Base-by-base conservation (phyloP, 1,140 invertebrate genomes). In the Zaprionus camerounensis region DNA sequence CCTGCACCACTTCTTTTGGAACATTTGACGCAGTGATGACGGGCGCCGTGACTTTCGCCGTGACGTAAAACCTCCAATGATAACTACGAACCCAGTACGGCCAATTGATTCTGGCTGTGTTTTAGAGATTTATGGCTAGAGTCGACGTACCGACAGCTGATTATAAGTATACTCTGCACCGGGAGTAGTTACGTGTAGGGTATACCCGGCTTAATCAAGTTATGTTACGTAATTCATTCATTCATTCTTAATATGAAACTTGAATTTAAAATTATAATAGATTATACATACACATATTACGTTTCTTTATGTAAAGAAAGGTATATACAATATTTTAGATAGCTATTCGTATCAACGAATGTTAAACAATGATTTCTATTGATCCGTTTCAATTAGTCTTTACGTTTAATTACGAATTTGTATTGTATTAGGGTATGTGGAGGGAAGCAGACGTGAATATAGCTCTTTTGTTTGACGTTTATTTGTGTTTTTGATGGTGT, bases 101-200 rank as follows among this genome's bases (percentile, higher is more conserved):
- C 74, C 81, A 81, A 84, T 85, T 85, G 61, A 62, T 70, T 86
- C 55, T 81, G 68, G 73, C 55, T 61, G 65, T 44, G 44, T 76
- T 76, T 71, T 71, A 55, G 61, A 76, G 68, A 76, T 76, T 76
- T 76, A 76, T 71, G 73, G 44, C 67, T 31, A 22, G 15, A 46
- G n/a, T 17, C 34, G 28, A 41, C 64, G 31, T 55, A 7, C 26
- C 63, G 59, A 76, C 73, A 76, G 26, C 68, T 63, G 59, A 64
- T 70, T 75, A 75, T 69, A 70, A 62, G 57, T 70, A 64, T 55
- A 34, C 67, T 44, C 59, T 24, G 28, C 26, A 5, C 24, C 6
- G 41, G 41, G 20, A n/a, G 11, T 15, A 57, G 17, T 34, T 17
- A n/a, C 0, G 6, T 2, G n/a, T 15, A 31, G 26, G 53, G 53